Conservation (phyloP, 2,113 vertebrate species). For the Syngnathus typhle region DNA sequence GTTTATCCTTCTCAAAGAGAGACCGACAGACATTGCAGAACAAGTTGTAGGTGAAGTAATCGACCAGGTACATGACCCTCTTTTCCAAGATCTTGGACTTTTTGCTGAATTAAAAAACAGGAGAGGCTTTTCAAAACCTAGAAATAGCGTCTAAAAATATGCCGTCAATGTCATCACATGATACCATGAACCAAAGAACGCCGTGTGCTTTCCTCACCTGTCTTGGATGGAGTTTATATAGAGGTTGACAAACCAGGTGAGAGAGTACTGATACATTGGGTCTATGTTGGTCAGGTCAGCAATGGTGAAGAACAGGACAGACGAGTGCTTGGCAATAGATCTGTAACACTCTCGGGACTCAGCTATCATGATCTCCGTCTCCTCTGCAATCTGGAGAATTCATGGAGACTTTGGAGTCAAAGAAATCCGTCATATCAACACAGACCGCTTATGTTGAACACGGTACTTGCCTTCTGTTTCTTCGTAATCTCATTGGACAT, state of each 20-base stretch:
- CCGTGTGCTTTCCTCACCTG: conserved; percentile 72
- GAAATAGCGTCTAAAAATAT: neutral
- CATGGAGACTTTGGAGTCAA: conserved; percentile 2
- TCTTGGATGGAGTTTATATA: conserved; percentile 88
- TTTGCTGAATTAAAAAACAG: conserved; percentile 69
- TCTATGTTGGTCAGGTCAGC: conserved; percentile 92
- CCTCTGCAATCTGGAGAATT: conserved; percentile 81
- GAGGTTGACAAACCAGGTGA: conserved; percentile 93
- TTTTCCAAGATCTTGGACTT: conserved; percentile 89
- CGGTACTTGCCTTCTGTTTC: conserved; percentile 82
- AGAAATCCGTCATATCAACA: neutral
- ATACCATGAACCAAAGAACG: neutral
- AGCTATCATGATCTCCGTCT: conserved; percentile 88
- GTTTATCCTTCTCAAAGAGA: conserved; percentile 93
- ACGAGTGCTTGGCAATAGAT: conserved; percentile 87
- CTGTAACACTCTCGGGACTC: conserved; percentile 92
- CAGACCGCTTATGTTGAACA: neutral
- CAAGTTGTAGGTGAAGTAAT: conserved; percentile 91
- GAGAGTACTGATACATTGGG: conserved; percentile 98
- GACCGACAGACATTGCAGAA: conserved; percentile 95
- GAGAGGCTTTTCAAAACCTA: neutral
- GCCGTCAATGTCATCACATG: neutral
- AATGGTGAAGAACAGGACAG: conserved; percentile 91
- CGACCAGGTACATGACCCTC: conserved; percentile 81
- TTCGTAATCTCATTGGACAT: conserved; percentile 91